Conservation (phyloP, 2,888 invertebrate species). For the Lissonota sp. region DNA sequence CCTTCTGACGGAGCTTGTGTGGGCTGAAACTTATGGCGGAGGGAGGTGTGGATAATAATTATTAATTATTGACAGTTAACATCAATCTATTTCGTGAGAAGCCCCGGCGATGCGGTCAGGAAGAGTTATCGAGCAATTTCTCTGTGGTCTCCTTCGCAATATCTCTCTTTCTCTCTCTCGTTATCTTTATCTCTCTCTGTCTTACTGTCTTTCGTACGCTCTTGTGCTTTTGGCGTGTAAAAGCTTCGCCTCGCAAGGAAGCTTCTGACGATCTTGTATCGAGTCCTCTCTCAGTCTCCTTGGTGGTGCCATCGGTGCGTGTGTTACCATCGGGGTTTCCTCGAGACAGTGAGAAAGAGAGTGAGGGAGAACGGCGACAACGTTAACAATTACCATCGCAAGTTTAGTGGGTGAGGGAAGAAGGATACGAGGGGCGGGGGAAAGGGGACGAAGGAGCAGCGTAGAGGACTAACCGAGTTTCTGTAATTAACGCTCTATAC, state of each 20-base stretch:
- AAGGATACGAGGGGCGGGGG: constrained; percentile 22
- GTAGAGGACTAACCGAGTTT: constrained; percentile 64
- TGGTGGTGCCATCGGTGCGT: constrained; percentile 34
- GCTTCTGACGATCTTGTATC: constrained; percentile 40
- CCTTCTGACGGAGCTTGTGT: too few relatives aligned
- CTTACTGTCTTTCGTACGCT: constrained; percentile 3
- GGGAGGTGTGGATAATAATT: constrained; percentile 52
- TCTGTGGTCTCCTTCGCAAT: constrained; percentile 47
- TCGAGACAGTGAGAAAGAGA: constrained; percentile 34
- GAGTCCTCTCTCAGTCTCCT: constrained; percentile 28
- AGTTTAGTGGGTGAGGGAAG: constrained; percentile 31
- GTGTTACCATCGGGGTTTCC: constrained; percentile 44
- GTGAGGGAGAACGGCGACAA: constrained; percentile 46
- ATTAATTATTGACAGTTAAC: constrained; percentile 64
- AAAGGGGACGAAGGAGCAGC: constrained; percentile 52
- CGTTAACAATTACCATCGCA: constrained; percentile 59
- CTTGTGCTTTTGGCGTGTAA: neutral
- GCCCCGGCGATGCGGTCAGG: constrained; percentile 39
- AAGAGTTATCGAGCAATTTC: constrained; percentile 64
- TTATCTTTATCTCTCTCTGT: constrained; percentile 9
- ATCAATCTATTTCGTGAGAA: constrained; percentile 57
- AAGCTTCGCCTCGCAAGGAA: neutral
- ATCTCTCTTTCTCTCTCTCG: neutral
- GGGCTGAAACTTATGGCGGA: neutral
- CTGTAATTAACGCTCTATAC: constrained; percentile 66